Percentiles rank a stretch among this genome's conserved stretches.
These are phyloP conservation scores for Coremacera marginata DNA, from an alignment of 2,888 invertebrate species.

Conservation along the genomic window DNA sequence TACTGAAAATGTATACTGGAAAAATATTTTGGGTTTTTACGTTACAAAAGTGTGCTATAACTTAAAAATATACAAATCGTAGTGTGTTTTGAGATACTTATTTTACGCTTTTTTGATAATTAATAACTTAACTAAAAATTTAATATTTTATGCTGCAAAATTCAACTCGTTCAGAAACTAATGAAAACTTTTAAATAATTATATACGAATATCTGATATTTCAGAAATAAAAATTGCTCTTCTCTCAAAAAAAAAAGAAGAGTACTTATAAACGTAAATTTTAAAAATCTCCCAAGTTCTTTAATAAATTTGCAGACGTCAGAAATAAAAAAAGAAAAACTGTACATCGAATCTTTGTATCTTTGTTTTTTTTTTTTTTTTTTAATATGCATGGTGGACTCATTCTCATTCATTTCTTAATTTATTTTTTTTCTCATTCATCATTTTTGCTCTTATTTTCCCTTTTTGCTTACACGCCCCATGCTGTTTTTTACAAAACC, in stretches of 20 bases:
- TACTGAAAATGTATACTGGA: neutral
- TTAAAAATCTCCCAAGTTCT: no score
- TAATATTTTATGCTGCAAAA: no score
- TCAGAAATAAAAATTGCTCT: no score
- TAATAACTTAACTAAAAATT: conserved; percentile 12
- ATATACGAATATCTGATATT: neutral
- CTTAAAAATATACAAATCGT: no score
- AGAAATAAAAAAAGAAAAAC: no score
- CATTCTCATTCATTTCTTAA: neutral
- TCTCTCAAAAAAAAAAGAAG: no score
- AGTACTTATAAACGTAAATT: no score
- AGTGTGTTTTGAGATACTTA: neutral
- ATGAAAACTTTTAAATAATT: neutral
- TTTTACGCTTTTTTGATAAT: neutral
- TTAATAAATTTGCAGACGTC: no score
- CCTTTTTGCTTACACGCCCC: neutral
- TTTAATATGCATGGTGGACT: no score
- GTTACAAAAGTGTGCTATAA: neutral
- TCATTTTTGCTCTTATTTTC: no score
- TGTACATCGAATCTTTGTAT: no score
- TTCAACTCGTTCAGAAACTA: neutral
- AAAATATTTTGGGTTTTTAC: neutral
- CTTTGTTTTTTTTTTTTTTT: neutral
- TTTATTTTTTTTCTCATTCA: no score
- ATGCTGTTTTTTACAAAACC: neutral